phyloP scores from a whole-genome alignment of 2,888 invertebrate species.

The Xanthorhoe designata region DNA sequence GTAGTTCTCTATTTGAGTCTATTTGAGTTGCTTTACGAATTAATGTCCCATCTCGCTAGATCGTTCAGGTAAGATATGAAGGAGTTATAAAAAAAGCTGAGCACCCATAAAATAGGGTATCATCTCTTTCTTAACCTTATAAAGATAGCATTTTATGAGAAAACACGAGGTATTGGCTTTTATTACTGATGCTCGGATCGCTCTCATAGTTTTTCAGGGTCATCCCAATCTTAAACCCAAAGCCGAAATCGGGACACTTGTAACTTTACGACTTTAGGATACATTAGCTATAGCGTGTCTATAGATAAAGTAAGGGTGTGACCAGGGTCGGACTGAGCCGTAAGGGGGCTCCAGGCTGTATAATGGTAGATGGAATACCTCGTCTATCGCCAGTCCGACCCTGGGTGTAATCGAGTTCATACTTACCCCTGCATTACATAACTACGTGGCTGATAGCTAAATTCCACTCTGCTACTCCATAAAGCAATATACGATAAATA shows the following conservation, averaged over 20 bases:
- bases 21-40: neutral
- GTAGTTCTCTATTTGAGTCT: neutral
- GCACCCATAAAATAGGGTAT: conserved; percentile 38
- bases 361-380: too few species aligned
- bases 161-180: conserved; percentile 43
- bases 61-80: conserved; percentile 25
- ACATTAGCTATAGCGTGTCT: too few species aligned
- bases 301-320: too few species aligned
- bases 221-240: conserved; percentile 40
- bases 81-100: conserved; percentile 32
- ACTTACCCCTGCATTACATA: too few species aligned
- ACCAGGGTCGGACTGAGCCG: too few species aligned
- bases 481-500: too few species aligned
- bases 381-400: too few species aligned
- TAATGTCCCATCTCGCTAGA: conserved; percentile 9
- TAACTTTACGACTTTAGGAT: conserved; percentile 52
- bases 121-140: conserved; percentile 43
- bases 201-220: conserved; percentile 31
- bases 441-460: too few species aligned
- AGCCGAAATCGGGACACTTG: conserved; percentile 50
- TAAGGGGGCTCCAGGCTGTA: too few species aligned
- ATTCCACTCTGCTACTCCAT: too few species aligned
- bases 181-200: conserved; percentile 37
- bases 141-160: conserved; percentile 45
- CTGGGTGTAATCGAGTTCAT: too few species aligned